Base-by-base conservation (phyloP, 1,140 invertebrate genomes). In the Acromyrmex heyeri region DNA sequence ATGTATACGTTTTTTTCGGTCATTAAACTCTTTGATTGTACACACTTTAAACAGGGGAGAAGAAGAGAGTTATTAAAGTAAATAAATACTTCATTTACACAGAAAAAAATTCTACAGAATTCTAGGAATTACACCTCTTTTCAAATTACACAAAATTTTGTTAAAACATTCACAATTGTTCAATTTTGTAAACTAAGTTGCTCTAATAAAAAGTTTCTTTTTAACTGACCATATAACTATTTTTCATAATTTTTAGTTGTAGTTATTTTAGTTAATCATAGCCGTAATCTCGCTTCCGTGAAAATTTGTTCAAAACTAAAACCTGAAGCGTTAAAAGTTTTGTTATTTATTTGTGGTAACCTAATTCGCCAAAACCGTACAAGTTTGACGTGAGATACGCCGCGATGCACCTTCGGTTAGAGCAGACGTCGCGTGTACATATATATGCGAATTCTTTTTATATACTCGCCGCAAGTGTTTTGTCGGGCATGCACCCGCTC, bases 401-500 rank as follows among this genome's bases (percentile, higher is more conserved):
- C 55, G 12, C 14, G 77, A 57, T 81, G 34, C 24, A 30, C 55
- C 55, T 16, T 61, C 69, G 24, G 53, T 61, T 44, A 44, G 38
- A 44, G 8, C 65, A 53, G 38, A 48, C 44, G 75, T 57, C 82
- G 81, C 14, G 14, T 50, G 12, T 50, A 50, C 12, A 12, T 30
- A 18, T 6, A 34, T 73, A 21, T 30, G 21, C 16, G 69, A 73
- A 61, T 69, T n/a, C 55, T 73, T 83, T 83, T 83, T 83, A 61
- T 61, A 50, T 48, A 75, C 79, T 14, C 24, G 67, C 53, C 78
- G 78, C 24, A 62, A 69, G 24, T 82, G 78, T 82, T 82, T 82
- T 82, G 67, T 72, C 79, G 79, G 79, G 55, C 79, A 75, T 83
- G 79, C 44, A 83, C 69, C 55, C 38, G 27, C 24, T 61, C 69